Conservation (phyloP, 2,888 invertebrate species). For the Sphaeridia pumilis region DNA sequence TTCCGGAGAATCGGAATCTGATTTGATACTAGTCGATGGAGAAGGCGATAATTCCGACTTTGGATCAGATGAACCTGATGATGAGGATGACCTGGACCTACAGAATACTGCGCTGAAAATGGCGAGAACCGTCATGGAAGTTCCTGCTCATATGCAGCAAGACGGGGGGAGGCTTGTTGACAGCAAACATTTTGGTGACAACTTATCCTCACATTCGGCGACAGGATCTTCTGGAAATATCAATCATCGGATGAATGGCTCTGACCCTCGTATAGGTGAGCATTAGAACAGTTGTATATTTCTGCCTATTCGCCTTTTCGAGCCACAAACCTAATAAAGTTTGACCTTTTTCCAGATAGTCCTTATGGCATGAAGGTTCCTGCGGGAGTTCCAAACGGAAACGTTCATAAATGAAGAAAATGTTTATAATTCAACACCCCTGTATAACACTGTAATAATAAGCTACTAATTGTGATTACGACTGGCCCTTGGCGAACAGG, state of each 20-base stretch:
- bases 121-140: conserved; percentile 14
- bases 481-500: too few relatives aligned
- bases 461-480: too few relatives aligned
- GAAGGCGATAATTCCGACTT: conserved; percentile 29
- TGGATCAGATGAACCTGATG: conserved; percentile 30
- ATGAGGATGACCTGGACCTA: conserved; percentile 24
- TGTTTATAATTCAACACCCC: too few relatives aligned
- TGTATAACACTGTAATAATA: too few relatives aligned
- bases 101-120: conserved; percentile 15
- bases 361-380: conserved; percentile 5
- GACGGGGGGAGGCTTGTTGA: conserved; percentile 11
- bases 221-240: conserved; percentile 12
- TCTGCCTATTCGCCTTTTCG: neutral
- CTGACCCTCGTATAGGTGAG: neutral
- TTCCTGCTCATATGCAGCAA: conserved; percentile 12
- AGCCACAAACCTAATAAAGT: neutral
- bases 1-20: conserved; percentile 31
- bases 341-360: conserved; percentile 1
- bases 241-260: conserved; percentile 2
- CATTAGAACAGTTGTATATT: neutral
- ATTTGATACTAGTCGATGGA: conserved; percentile 31
- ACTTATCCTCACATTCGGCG: conserved; percentile 13
- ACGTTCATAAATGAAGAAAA: neutral
- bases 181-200: too few relatives aligned
- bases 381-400: conserved; percentile 10